Evolutionary conservation across 2,113 vertebrate species (phyloP), one percentile per base, ranked within the genome.

Genomic region (Salvelinus sp.): DNA sequence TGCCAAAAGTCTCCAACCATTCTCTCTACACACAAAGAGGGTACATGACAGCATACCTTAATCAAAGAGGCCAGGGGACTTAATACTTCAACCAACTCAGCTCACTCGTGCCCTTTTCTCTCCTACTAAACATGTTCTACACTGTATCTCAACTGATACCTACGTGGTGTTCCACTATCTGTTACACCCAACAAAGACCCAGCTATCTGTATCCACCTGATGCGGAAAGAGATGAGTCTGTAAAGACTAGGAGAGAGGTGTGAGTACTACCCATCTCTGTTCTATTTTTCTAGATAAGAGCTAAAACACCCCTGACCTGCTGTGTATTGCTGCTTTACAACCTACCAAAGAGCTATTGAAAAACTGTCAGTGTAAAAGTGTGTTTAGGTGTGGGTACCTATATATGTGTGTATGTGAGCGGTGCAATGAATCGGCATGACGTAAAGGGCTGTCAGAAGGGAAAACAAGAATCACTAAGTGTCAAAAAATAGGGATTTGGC

Each of bases 401-500:
- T 67, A 6, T 76, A 47, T 67, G 13, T 72, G 18, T 62, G 48
- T 48, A 16, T 67, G 70, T 57, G 57, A 22, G 58, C n/a, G 48
- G 48, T 57, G 25, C 28, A 10, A n/a, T 62, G 58, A 70, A 69
- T 47, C 6, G 84, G 88, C 76, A 76, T 66, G 79, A 87, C 85
- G 83, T 86, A 82, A 87, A 85, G 79, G 78, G 86, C 86, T 93
- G 93, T 91, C 91, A 92, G 87, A 91, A 90, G 90, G 93, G 91
- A 93, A 96, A 94, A 86, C 92, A 93, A 93, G 91, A 95, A 94
- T 95, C 95, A 93, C 93, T 91, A 93, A 88, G 93, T 93, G 93
- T 95, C 93, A 92, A 93, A 92, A 82, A 92, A 85, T 82, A 28
- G 87, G 84, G 91, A 95, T 95, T 95, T 96, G 96, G 96, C 96